phyloP scores from a whole-genome alignment of 2,888 invertebrate species.

The Andrena praecox region DNA sequence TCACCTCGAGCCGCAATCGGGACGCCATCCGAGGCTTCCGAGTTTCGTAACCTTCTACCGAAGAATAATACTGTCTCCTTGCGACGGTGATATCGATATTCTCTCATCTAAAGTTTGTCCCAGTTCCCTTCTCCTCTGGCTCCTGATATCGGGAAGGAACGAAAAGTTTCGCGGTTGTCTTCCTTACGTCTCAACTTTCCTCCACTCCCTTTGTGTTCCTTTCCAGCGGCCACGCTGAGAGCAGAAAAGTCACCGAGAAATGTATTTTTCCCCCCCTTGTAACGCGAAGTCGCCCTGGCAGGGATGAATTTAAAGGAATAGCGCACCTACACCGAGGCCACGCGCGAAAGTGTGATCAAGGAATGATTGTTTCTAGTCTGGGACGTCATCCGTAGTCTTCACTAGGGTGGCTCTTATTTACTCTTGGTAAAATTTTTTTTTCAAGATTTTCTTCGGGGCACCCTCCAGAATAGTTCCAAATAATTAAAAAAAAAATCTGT shows the following conservation, averaged over 20 bases:
- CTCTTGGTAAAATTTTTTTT: too few species aligned
- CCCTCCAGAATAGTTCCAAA: too few species aligned
- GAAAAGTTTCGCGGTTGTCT: constrained; percentile 64
- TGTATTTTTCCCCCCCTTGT: constrained; percentile 6
- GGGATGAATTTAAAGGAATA: constrained; percentile 7
- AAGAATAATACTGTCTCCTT: constrained; percentile 53
- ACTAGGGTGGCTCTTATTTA: neutral
- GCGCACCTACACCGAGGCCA: too few species aligned
- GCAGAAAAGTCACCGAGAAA: constrained; percentile 41
- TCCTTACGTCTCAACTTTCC: constrained; percentile 5
- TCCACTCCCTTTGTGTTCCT: constrained; percentile 13
- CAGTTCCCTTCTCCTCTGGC: constrained; percentile 50
- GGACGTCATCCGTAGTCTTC: constrained; percentile 6
- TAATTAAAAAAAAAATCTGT: too few species aligned
- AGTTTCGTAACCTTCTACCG: constrained; percentile 37
- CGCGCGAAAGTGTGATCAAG: constrained; percentile 47
- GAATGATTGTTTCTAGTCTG: constrained; percentile 47
- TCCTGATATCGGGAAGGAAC: constrained; percentile 53
- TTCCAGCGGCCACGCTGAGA: constrained; percentile 14
- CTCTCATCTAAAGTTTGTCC: constrained; percentile 64
- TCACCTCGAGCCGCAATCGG: neutral
- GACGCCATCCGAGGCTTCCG: constrained; percentile 18
- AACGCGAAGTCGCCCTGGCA: neutral
- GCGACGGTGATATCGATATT: constrained; percentile 56
- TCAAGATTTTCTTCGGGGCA: too few species aligned